Evolutionary conservation across 2,888 invertebrate genomes (phyloP), one percentile per base, ranked within the genome.

Genomic region (Macrosiphum euphorbiae): DNA sequence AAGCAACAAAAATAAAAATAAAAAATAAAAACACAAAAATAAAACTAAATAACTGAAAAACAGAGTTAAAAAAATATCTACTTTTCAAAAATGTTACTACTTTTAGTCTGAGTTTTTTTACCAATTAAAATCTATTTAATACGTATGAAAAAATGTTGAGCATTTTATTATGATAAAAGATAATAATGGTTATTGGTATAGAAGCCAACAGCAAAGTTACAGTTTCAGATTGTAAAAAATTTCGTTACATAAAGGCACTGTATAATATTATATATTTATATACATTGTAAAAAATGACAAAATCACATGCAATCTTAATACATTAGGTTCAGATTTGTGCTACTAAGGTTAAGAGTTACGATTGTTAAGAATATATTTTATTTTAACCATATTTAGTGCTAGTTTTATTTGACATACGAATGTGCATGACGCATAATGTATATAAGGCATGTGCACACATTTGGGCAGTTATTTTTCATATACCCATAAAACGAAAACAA

Each of bases 41-140:
- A 95, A 95, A 95, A 95, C 95, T 95, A 95, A 95, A 95, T 95
- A 95, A 95, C 94, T 95, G 95, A 95, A 95, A 95, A 95, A 95
- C 95, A 95, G 94, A 28, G 24, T 26, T 50, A 88, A 94, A 88
- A 94, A 95, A 94, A 95, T 78, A 35, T 94, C 94, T 95, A 94
- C 94, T 94, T 94, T 85, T 94, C 94, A 55, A 91, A 86, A 55
- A 41, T 67, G 8, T 58, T n/a, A 41, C 67, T 47, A 52, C 50
- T 44, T 58, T 58, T 58, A 8, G 26, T 58, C 5, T 10, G 58
- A 58, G 2, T 58, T 8, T 26, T 58, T n/a, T 92, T 78, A 89
- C 11, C 44, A 84, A 85, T 1, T 58, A 91, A 28, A 85, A 58
- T 58, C 0, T 58, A 55, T 35, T 86, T n/a, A 24, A 78, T 78